Evolutionary conservation across 2,113 vertebrate genomes (phyloP).

Genomic region (Lutjanus erythropterus): DNA sequence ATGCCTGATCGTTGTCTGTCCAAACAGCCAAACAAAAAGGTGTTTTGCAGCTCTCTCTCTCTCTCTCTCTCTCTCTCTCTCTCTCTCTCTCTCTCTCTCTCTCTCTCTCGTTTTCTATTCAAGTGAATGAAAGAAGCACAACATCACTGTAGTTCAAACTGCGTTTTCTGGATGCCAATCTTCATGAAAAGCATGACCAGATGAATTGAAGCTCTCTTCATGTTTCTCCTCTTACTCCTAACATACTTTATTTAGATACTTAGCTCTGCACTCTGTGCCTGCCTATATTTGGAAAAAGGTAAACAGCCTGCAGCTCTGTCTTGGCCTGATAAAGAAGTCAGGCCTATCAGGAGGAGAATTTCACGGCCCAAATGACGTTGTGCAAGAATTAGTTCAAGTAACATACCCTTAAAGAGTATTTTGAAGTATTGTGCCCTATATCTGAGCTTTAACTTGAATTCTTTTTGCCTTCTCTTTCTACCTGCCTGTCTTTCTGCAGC

Average conservation of each 20-base stretch:
- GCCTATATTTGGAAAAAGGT: slow-evolving; percentile 62
- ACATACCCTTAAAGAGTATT: background rate
- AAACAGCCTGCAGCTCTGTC: slow-evolving; percentile 68
- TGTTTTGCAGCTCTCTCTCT: background rate
- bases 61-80: background rate
- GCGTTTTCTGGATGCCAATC: background rate
- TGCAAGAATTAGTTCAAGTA: slow-evolving; percentile 21
- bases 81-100: background rate
- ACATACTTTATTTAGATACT: slow-evolving; percentile 42
- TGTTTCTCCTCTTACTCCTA: slow-evolving; percentile 14
- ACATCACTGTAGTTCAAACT: background rate
- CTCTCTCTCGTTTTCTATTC: background rate
- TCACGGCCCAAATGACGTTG: slow-evolving; percentile 42
- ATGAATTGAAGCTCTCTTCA: background rate
- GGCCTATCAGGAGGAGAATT: slow-evolving; percentile 41
- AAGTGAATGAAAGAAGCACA: background rate
- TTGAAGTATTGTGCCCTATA: background rate
- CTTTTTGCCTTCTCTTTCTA: background rate
- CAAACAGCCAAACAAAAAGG: background rate
- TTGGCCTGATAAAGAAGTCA: slow-evolving; percentile 71
- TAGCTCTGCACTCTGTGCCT: slow-evolving; percentile 24
- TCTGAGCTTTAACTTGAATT: background rate
- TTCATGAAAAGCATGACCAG: background rate
- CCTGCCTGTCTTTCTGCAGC: slow-evolving; percentile 80
- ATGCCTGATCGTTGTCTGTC: too few species aligned